Base-by-base conservation (phyloP, 2,113 vertebrate species). In the Xyrauchen texanus region DNA sequence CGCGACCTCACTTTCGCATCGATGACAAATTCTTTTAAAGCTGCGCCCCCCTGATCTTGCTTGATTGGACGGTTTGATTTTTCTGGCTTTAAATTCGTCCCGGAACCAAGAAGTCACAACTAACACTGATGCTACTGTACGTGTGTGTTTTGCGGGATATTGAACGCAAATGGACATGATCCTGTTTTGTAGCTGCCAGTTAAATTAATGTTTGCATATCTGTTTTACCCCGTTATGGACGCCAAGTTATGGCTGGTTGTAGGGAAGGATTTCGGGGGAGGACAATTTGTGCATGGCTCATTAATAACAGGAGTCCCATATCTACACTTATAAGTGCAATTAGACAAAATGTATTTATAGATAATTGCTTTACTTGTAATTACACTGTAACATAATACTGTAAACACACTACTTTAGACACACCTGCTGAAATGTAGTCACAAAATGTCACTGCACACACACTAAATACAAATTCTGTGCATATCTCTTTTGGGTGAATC, bases 1-100 rank as follows among this genome's bases (percentile, higher is more conserved):
- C 97, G 0, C 89, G 97, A 85, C 97, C 97, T 7, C 97, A 99
- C 90, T 99, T 99, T 88, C 95, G 97, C 88, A 99, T 99, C 46
- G 97, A 99, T 4, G 97, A 99, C 88, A 99, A 99, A 88, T 99
- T 99, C 90, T 99, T 99, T 92, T 99, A 93, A 98, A 88, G 77
- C 68, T 79, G 67, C 65, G 44, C 80, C 73, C 34, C 68, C n/a
- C 7, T 69, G 47, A 15, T 12, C 7, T 21, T 68, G 44, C 46
- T 47, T 73, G 7, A 6, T 6, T 49, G 55, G 12, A 12, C 9
- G 11, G 11, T 53, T 3, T 10, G 0, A 55, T 13, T 4, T 52
- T 55, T 55, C 52, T 55, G 52, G 10, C 5, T 34, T 34, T 34
- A 34, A 34, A 34, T 34, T 34, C 3, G 21, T 34, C 47, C 47